Conservation (phyloP, 2,888 invertebrate genomes). For the Lithophane socia region DNA sequence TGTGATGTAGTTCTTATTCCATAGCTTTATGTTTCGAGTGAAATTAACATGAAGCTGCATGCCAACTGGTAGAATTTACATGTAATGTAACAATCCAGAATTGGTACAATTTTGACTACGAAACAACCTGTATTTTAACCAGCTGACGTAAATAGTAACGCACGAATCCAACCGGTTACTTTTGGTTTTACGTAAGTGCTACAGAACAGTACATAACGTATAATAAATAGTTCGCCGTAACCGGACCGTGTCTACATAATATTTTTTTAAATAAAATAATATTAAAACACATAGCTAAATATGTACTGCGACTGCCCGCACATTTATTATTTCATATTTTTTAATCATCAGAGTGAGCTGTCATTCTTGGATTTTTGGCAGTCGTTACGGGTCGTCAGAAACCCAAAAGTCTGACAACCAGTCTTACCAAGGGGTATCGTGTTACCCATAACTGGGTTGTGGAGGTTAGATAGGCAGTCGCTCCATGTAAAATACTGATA, state of each 20-base stretch:
- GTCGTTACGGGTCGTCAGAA: too few species aligned
- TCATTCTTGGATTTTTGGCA: too few species aligned
- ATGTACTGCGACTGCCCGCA: not conserved
- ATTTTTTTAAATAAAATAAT: not conserved
- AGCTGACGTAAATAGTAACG: conserved; percentile 18
- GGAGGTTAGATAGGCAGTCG: too few species aligned
- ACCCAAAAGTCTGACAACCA: too few species aligned
- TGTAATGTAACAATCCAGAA: conserved; percentile 23
- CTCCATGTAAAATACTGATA: too few species aligned
- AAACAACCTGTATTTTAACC: conserved; percentile 22
- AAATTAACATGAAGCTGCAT: not conserved
- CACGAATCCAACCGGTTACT: not conserved
- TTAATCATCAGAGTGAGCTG: not conserved
- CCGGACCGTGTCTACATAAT: not conserved
- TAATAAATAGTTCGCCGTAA: conserved; percentile 22
- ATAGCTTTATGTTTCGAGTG: not conserved
- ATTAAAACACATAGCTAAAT: not conserved
- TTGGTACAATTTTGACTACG: not conserved
- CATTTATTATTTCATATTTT: conserved; percentile 4
- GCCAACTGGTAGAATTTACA: conserved; percentile 26
- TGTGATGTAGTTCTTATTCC: not conserved
- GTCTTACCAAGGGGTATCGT: too few species aligned
- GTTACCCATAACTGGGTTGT: too few species aligned
- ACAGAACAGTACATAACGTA: not conserved
- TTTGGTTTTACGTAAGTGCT: conserved; percentile 4